Percentiles rank a stretch among this genome's conserved stretches.
These are phyloP conservation scores for Cordilura impudica DNA, from an alignment of 2,888 invertebrate species.

Conservation along the genomic window DNA sequence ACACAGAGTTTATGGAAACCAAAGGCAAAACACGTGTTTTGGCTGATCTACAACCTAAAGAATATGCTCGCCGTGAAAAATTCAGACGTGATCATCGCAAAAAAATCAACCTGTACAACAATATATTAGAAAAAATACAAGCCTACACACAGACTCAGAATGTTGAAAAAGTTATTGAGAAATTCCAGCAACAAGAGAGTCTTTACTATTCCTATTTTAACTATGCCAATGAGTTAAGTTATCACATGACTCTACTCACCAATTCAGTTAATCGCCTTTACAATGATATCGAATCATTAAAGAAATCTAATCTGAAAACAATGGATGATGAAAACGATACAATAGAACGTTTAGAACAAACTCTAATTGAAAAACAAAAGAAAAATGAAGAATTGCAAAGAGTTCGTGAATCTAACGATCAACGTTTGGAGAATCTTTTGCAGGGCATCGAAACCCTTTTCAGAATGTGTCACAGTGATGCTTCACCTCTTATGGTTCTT, in stretches of 20 bases:
- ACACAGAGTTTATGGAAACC: conserved; percentile 70
- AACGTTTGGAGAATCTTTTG: conserved; percentile 68
- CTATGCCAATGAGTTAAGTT: conserved; percentile 76
- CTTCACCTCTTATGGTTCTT: conserved; percentile 78
- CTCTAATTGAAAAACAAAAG: conserved; percentile 66
- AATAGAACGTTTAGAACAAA: conserved; percentile 67
- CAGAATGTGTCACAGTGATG: conserved; percentile 79
- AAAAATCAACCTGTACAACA: conserved; percentile 73
- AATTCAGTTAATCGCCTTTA: conserved; percentile 73
- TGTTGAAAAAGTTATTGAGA: conserved; percentile 73
- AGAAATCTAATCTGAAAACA: conserved; percentile 67
- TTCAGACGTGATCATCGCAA: conserved; percentile 71
- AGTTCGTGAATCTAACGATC: conserved; percentile 66
- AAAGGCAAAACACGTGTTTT: conserved; percentile 70
- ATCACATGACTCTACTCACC: conserved; percentile 74
- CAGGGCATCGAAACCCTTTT: conserved; percentile 72
- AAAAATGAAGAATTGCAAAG: conserved; percentile 66
- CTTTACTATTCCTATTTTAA: conserved; percentile 77
- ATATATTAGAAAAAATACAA: conserved; percentile 74
- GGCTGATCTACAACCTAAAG: conserved; percentile 73
- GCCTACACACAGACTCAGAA: conserved; percentile 70
- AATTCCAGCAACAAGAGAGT: conserved; percentile 76
- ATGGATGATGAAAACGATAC: conserved; percentile 69
- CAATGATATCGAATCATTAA: conserved; percentile 70
- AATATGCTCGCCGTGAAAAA: conserved; percentile 73